phyloP scores from a whole-genome alignment of 2,888 invertebrate species.

The Diarsia brunnea region DNA sequence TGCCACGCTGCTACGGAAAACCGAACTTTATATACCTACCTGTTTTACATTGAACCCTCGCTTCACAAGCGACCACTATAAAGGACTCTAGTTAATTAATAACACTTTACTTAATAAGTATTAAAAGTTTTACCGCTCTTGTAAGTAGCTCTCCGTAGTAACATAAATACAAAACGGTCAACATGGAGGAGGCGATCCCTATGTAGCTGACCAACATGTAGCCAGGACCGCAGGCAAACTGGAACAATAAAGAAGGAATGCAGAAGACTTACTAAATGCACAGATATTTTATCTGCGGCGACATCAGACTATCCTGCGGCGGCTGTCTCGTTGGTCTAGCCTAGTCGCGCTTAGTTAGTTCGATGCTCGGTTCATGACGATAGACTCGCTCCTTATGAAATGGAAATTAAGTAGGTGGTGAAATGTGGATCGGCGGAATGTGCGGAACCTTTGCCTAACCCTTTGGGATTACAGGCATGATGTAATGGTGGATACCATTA shows the following conservation, averaged over 20 bases:
- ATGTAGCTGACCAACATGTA: constrained; percentile 65
- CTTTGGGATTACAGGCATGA: too few relatives aligned
- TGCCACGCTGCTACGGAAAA: neutral
- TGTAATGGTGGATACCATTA: too few relatives aligned
- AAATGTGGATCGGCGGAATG: too few relatives aligned
- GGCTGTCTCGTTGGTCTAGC: too few relatives aligned
- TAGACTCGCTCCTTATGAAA: too few relatives aligned
- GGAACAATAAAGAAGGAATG: constrained; percentile 30
- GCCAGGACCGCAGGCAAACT: constrained; percentile 66
- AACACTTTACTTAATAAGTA: constrained; percentile 31
- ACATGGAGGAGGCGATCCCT: constrained; percentile 54
- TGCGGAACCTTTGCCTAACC: too few relatives aligned
- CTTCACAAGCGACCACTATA: constrained; percentile 13
- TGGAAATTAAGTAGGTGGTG: too few relatives aligned
- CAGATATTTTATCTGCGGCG: neutral
- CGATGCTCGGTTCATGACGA: too few relatives aligned
- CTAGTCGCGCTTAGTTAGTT: too few relatives aligned
- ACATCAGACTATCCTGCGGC: neutral
- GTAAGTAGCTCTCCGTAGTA: constrained; percentile 69
- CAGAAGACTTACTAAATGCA: constrained; percentile 12
- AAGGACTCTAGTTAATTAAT: constrained; percentile 19
- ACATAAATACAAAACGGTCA: constrained; percentile 63
- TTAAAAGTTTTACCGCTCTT: constrained; percentile 62
- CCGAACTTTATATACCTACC: constrained; percentile 4
- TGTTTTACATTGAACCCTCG: neutral